Evolutionary conservation across 30 jellyfish, hydroid and myxozoan species (phyloP).

Genomic region (Rhopilema esculentum): DNA sequence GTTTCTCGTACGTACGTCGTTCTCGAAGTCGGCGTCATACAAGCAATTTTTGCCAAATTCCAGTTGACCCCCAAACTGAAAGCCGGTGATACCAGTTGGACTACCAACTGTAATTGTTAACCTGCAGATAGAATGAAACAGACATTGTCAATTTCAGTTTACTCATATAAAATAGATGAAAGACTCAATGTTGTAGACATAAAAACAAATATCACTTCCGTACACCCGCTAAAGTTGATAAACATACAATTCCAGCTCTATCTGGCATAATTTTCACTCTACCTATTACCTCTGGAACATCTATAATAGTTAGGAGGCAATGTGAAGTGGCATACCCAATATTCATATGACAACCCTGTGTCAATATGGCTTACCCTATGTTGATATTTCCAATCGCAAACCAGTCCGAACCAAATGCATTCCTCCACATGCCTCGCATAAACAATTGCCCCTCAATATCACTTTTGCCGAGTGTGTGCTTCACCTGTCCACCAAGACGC

Average conservation of each 20-base stretch:
- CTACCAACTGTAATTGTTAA: conserved; percentile 78
- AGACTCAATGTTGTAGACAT: too few relatives aligned
- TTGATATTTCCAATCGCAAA: conserved; percentile 91
- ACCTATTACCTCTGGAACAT: too few relatives aligned
- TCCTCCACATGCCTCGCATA: conserved; percentile 99
- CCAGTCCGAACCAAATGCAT: conserved; percentile 96
- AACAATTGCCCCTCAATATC: conserved; percentile 82
- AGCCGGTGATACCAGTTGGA: conserved; percentile 65
- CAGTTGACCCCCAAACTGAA: conserved; percentile 93
- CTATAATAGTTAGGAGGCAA: too few relatives aligned
- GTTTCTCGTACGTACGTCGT: conserved; percentile 59
- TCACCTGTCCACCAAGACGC: conserved; percentile 85
- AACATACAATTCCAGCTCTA: too few relatives aligned
- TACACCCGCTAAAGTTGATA: too few relatives aligned
- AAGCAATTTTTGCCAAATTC: conserved; percentile 96
- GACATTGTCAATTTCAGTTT: not conserved
- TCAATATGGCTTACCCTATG: conserved; percentile 74
- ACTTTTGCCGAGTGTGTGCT: conserved; percentile 77
- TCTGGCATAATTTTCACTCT: too few relatives aligned
- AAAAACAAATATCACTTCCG: too few relatives aligned
- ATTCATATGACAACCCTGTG: too few relatives aligned
- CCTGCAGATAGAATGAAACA: conserved; percentile 20
- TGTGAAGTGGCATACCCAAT: too few relatives aligned
- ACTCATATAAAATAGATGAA: not conserved
- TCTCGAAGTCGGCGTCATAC: conserved; percentile 91